Evolutionary conservation across 2,888 invertebrate genomes (phyloP), one percentile per base, ranked within the genome.

Genomic region (Stenodera caucasica): DNA sequence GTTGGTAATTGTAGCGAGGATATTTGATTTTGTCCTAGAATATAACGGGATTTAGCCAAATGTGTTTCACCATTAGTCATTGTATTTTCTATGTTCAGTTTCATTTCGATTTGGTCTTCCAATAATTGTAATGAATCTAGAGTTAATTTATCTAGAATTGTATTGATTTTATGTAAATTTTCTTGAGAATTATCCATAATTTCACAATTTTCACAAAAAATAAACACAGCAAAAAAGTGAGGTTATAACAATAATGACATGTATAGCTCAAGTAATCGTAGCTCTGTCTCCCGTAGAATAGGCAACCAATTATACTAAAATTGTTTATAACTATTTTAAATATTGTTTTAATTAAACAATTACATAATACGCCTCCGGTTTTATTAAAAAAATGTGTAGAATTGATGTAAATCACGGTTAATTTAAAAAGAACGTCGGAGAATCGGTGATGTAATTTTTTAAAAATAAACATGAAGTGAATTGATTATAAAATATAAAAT

Each of bases 21-120:
- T 6, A 93, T 87, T 8, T 85, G 85, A 68, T 85, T 88, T 60
- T 89, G 89, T 0, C 93, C 93, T 82, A 90, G 86, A 53, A 92
- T 90, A 70, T 92, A 92, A 54, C 92, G 84, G 2, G 88, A 82
- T 76, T 94, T 92, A 0, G 92, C 92, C 51, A 94, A 78, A 69
- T 91, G 86, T 49, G 88, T 83, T 75, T 88, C 87, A 0, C 92
- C 93, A 69, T 85, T 85, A 57, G 88, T 86, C 69, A 89, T 85
- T 52, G 83, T 81, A 9, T 84, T 84, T 79, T 94, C 92, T 58
- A 93, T 83, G 66, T 87, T 85, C 1, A 91, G 71, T 76, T 89
- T 90, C 26, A 85, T 81, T 52, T 82, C 79, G 64, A 93, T 84
- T 74, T 90, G 87, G 68, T 90, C 87, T 77, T 94, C 90, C 77